Percentiles rank a stretch among this genome's conserved stretches.
These are phyloP conservation scores for Cheilosia vulpina DNA, from an alignment of 2,888 invertebrate species.

Conservation along the genomic window DNA sequence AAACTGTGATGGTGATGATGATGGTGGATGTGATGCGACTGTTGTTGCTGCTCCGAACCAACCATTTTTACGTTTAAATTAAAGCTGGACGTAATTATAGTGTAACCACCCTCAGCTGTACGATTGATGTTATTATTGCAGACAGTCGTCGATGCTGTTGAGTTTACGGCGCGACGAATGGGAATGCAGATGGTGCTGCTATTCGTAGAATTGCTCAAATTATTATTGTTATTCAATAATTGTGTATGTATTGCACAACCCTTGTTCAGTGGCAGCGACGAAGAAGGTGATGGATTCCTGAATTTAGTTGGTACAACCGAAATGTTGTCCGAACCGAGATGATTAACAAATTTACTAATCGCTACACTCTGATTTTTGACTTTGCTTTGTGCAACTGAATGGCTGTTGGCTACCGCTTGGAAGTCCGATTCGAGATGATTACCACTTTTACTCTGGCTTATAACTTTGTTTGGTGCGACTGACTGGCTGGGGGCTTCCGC, in stretches of 20 bases:
- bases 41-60: slow-evolving; percentile 45
- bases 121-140: slow-evolving; percentile 65
- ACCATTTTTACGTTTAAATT: slow-evolving; percentile 60
- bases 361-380: neutral
- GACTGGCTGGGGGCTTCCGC: slow-evolving; percentile 13
- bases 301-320: slow-evolving; percentile 14
- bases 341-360: too few relatives aligned
- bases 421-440: too few relatives aligned
- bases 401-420: too few relatives aligned
- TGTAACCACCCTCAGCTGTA: slow-evolving; percentile 36
- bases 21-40: slow-evolving; percentile 56
- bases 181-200: slow-evolving; percentile 18
- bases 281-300: slow-evolving; percentile 8
- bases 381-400: slow-evolving; percentile 14
- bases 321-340: too few relatives aligned
- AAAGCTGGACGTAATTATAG: slow-evolving; percentile 3
- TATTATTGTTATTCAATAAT: slow-evolving; percentile 64
- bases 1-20: slow-evolving; percentile 63
- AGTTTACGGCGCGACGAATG: slow-evolving; percentile 30
- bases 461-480: slow-evolving; percentile 10
- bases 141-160: slow-evolving; percentile 24
- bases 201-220: slow-evolving; percentile 48
- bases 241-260: slow-evolving; percentile 47
- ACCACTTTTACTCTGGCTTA: neutral
- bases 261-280: slow-evolving; percentile 33